A percentile compares a stretch with the other conserved stretches of the same genome.
These are phyloP conservation scores for Blastobasis lacticolella DNA, from an alignment of 2,888 invertebrate genomes.

Conservation along the genomic window DNA sequence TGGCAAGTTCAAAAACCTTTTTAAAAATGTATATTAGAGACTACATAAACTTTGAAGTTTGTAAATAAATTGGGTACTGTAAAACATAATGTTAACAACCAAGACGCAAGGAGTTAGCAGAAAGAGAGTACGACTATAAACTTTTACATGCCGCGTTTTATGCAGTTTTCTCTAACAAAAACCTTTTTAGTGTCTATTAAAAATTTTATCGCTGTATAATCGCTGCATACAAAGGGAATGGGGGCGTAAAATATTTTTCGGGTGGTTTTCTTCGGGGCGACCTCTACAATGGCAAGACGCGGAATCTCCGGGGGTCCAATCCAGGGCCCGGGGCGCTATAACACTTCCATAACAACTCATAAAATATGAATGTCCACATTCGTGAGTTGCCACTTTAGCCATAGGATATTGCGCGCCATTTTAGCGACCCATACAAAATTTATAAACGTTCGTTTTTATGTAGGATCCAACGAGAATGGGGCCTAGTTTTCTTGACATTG, in stretches of 20 bases:
- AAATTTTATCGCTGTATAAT: background rate
- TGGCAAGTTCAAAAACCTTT: too few relatives aligned
- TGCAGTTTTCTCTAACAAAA: background rate
- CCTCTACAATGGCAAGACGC: slow-evolving; percentile 7
- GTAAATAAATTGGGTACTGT: too few relatives aligned
- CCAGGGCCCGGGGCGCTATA: slow-evolving; percentile 17
- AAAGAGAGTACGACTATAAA: background rate
- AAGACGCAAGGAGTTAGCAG: too few relatives aligned
- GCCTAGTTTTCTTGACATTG: too few relatives aligned
- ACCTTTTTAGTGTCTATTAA: slow-evolving; percentile 1
- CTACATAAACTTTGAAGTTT: too few relatives aligned
- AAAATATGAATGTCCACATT: slow-evolving; percentile 43
- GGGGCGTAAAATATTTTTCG: slow-evolving; percentile 23
- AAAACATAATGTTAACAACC: too few relatives aligned
- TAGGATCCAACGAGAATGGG: slow-evolving; percentile 8
- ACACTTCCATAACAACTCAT: slow-evolving; percentile 36
- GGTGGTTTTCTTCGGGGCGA: slow-evolving; percentile 19
- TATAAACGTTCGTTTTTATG: slow-evolving; percentile 17
- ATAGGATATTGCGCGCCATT: slow-evolving; percentile 18
- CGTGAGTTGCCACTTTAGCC: slow-evolving; percentile 30
- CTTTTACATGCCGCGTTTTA: background rate
- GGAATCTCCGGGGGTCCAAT: slow-evolving; percentile 15
- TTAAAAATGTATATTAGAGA: too few relatives aligned
- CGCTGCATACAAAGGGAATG: background rate
- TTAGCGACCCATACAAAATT: slow-evolving; percentile 17